phyloP scores from a whole-genome alignment of 2,113 vertebrate species.

The Myiagra hebetior region DNA sequence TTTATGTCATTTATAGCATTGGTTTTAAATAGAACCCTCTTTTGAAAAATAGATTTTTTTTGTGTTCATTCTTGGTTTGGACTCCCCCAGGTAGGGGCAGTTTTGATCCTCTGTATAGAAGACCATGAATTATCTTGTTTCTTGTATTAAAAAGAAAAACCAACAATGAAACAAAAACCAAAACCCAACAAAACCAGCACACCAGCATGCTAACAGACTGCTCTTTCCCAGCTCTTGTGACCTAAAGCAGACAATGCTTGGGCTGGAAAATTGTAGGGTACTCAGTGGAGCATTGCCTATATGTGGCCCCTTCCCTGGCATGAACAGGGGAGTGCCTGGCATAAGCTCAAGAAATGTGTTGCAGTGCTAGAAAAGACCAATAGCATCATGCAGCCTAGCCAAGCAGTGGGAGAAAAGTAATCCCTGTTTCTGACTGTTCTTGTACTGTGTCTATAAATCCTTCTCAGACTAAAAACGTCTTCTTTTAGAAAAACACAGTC shows the following conservation, averaged over 20 bases:
- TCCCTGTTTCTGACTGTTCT: neutral
- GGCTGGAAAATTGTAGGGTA: neutral
- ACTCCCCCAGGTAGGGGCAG: neutral
- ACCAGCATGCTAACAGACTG: neutral
- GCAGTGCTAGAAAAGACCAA: neutral
- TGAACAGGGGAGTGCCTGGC: neutral
- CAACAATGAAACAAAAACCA: neutral
- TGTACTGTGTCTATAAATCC: neutral
- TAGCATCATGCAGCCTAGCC: neutral
- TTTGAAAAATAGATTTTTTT: neutral
- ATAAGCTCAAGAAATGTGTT: neutral
- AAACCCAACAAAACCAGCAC: neutral
- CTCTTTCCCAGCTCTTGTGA: neutral
- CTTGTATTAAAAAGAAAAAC: neutral
- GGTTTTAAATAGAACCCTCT: neutral
- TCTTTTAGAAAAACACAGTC: neutral
- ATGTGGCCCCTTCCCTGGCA: neutral
- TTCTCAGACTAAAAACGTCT: neutral
- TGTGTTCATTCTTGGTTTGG: neutral
- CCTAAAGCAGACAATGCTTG: neutral
- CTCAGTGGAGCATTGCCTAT: neutral
- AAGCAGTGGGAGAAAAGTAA: neutral
- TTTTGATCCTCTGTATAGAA: neutral
- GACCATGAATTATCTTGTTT: neutral
- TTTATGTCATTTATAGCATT: neutral